Base-by-base conservation (phyloP, 2,113 vertebrate genomes). In the Pachypanchax playfairii region DNA sequence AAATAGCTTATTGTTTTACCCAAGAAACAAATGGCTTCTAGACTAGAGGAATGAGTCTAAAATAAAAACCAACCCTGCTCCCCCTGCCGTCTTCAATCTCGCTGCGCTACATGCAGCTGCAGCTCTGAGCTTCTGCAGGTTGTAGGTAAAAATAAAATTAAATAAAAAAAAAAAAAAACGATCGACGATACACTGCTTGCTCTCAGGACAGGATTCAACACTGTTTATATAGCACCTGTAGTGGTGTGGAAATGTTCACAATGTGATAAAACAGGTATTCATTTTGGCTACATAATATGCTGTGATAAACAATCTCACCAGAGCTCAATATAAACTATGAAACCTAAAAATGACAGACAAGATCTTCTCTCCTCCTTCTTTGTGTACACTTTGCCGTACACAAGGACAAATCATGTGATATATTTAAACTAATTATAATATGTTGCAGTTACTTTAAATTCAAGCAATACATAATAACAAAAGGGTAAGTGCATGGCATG, bases 1-100 rank as follows among this genome's bases (percentile, higher is more conserved):
- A 91, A 85, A 89, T 91, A 93, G 92, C 92, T 93, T 93, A 93
- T 93, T 86, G 77, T 89, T 89, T 87, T 75, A 81, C 85, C 89
- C 80, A 77, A 90, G 86, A 89, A 91, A 89, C 56, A 80, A 86
- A 89, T 90, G 90, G 90, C 89, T 89, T 90, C 87, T 77, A 70
- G 70, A 89, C 87, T 77, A 70, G 70, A 89, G 79, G 83, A 85
- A 89, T 86, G 75, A 75, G 79, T 73, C 72, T 78, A 59, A 74
- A 56, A 58, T 35, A 62, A 62, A 22, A 50, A 28, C 5, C 10
- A 61, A 52, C 53, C 62, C 75, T 60, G 69, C 50, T 33, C 66
- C 61, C 66, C 18, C 42, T 22, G 58, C 61, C 14, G 15, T 47
- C 60, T 79, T 75, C 54, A 66, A 82, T 60, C 50, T 57, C 43